Evolutionary conservation across 2,113 vertebrate genomes (phyloP), one percentile per base, ranked within the genome.

Genomic region (Rhadina sibilatrix): DNA sequence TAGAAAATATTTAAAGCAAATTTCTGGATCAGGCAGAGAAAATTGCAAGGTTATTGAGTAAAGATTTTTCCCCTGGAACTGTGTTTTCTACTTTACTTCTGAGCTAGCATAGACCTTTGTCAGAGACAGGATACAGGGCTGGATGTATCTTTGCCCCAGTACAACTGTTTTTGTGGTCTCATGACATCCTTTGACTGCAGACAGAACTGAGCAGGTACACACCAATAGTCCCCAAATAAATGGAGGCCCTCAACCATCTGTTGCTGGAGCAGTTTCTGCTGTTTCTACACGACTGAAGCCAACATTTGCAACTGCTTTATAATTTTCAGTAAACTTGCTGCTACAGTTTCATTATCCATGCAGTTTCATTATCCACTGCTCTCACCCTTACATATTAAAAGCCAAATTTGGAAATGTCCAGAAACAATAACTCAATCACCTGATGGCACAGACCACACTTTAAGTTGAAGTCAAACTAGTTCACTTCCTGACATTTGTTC

Each of bases 231-330:
- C 20, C 35, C 1, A 5, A 47, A 72, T 28, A 87, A 79, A 89
- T 35, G 37, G 60, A 79, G 83, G 19, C 15, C 31, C n/a, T n/a
- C 25, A 46, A 69, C 35, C 84, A 87, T 94, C 84, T 96, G 87
- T 61, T 81, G 37, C 69, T 89, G 71, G 81, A 95, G 87, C 1
- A 3, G 7, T 64, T 86, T 82, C 57, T 94, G 17, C 31, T 92
- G 54, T 90, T 95, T 90, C 84, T 65, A 42, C 27, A 77, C 91
- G 59, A 87, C 54, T 24, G 27, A 87, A 77, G 89, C 94, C 94
- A 95, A 83, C 35, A 65, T 70, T 86, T 93, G 66, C 93, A 97
- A 91, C 84, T 97, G 93, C 17, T 72, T 84, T 76, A 42, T 35
- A 85, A 57, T 42, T 84, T 89, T 79, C 33, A 35, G 59, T 65